phyloP scores from a whole-genome alignment of 1,140 invertebrate genomes.

The Augochlora pura region DNA sequence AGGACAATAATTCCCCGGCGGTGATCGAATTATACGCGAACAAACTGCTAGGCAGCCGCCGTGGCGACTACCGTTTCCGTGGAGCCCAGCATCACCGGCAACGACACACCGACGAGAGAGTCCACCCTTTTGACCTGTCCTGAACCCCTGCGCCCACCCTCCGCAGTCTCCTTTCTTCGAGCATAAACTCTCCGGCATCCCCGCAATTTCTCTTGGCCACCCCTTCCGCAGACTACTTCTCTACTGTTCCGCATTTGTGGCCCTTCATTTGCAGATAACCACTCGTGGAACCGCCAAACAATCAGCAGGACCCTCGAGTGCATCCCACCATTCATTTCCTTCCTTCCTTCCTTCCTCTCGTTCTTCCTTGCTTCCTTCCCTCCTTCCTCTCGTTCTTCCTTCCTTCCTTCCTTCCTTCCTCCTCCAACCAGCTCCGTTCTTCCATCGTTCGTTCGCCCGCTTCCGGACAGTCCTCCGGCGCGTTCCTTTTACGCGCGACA shows the following conservation, averaged over 20 bases:
- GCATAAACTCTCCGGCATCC: slow-evolving; percentile 47
- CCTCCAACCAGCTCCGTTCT: no score
- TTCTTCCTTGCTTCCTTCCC: slow-evolving; percentile 44
- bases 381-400: slow-evolving; percentile 1
- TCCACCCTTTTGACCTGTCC: background rate
- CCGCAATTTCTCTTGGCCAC: slow-evolving; percentile 44
- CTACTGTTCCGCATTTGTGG: slow-evolving; percentile 64
- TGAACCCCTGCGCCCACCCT: no score
- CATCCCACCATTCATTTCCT: slow-evolving; percentile 61
- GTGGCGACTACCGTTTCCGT: slow-evolving; percentile 33
- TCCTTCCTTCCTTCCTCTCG: slow-evolving; percentile 56
- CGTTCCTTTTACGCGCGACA: slow-evolving; percentile 37
- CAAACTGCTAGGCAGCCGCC: slow-evolving; percentile 22
- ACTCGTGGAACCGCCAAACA: slow-evolving; percentile 70
- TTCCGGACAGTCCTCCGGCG: background rate
- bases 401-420: no score
- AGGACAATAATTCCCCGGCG: slow-evolving; percentile 44
- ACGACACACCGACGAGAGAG: background rate
- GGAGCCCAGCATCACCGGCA: background rate
- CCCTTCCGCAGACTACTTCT: slow-evolving; percentile 20
- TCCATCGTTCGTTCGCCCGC: no score
- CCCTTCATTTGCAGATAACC: slow-evolving; percentile 72
- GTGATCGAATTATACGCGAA: slow-evolving; percentile 54
- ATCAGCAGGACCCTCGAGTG: slow-evolving; percentile 66
- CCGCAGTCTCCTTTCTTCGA: slow-evolving; percentile 35